Evolutionary conservation across 2,888 invertebrate species (phyloP).

Genomic region (Agrilus biguttatus): DNA sequence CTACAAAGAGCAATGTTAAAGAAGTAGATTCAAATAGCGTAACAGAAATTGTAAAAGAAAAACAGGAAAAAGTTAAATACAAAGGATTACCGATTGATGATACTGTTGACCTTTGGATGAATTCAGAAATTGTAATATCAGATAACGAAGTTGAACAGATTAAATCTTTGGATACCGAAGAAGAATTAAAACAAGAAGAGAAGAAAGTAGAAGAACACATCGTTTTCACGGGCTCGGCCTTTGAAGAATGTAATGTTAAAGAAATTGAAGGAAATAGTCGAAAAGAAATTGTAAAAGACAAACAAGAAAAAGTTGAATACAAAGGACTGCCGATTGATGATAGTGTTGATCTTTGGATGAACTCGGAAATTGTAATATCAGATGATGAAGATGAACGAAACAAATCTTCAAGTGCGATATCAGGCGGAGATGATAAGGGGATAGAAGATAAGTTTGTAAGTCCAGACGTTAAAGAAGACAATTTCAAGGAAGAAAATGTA

Average conservation of each 20-base stretch:
- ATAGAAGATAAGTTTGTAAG: background rate
- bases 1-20: background rate
- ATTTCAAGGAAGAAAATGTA: no score
- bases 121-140: constrained; percentile 7
- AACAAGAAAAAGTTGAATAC: background rate
- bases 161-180: background rate
- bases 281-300: background rate
- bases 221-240: no score
- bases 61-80: constrained; percentile 3
- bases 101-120: constrained; percentile 6
- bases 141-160: constrained; percentile 3
- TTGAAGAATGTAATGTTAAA: background rate
- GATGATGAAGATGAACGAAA: background rate
- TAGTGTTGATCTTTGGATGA: constrained; percentile 1
- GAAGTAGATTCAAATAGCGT: constrained; percentile 1
- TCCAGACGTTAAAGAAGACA: no score
- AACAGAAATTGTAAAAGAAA: constrained; percentile 4
- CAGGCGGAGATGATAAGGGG: background rate
- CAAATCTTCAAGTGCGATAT: background rate
- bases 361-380: background rate
- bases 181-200: constrained; percentile 1
- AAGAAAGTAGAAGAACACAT: background rate
- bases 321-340: constrained; percentile 19
- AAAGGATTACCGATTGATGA: constrained; percentile 12
- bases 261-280: background rate